A percentile compares a stretch with the other conserved stretches of the same genome.
These are phyloP conservation scores for Athalia circularis DNA, from an alignment of 2,888 invertebrate species.

Conservation along the genomic window DNA sequence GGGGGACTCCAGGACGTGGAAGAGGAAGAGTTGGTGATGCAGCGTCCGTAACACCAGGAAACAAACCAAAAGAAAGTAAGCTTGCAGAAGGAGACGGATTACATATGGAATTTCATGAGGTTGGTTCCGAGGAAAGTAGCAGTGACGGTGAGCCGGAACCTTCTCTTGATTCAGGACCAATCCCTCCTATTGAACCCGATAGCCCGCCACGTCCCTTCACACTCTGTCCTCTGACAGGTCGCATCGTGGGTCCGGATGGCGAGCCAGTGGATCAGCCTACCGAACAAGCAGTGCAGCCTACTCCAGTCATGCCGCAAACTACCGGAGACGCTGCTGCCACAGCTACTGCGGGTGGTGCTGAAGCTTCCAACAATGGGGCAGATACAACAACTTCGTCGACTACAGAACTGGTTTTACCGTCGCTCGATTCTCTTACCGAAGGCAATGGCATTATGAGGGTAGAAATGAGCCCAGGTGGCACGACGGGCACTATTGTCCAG, in stretches of 20 bases:
- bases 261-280: conserved; percentile 69
- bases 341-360: conserved; percentile 55
- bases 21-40: conserved; percentile 54
- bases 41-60: conserved; percentile 51
- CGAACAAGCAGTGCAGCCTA: conserved; percentile 60
- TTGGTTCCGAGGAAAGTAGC: conserved; percentile 75
- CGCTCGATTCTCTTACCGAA: conserved; percentile 67
- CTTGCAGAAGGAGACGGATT: conserved; percentile 71
- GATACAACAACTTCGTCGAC: conserved; percentile 58
- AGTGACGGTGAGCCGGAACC: conserved; percentile 80
- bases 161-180: conserved; percentile 71
- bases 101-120: conserved; percentile 73
- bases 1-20: conserved; percentile 58
- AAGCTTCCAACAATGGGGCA: conserved; percentile 51
- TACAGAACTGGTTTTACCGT: conserved; percentile 69
- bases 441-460: conserved; percentile 69
- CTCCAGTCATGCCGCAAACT: conserved; percentile 51
- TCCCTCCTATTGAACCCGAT: conserved; percentile 77
- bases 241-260: conserved; percentile 70
- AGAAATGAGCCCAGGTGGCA: conserved; percentile 80
- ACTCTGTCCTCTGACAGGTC: conserved; percentile 82
- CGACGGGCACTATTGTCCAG: conserved; percentile 79
- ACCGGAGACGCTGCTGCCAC: conserved; percentile 40
- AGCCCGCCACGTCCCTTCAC: conserved; percentile 83
- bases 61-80: conserved; percentile 71